Percentiles rank a stretch among this genome's conserved stretches.
phyloP scores from a whole-genome alignment of 2,113 vertebrate genomes.

The Asarcornis scutulata region DNA sequence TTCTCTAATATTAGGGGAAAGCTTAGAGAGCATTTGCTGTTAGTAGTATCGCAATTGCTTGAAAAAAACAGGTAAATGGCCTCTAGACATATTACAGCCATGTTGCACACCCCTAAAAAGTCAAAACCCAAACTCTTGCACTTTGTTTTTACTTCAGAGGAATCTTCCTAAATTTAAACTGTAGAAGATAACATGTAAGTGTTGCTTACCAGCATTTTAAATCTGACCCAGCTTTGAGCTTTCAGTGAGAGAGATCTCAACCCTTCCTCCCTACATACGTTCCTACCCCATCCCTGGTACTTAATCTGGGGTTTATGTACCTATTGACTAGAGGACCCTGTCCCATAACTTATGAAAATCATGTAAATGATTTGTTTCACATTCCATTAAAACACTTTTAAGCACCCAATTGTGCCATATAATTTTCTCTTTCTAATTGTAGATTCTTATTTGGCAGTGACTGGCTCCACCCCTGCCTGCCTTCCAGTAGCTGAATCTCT shows the following conservation, averaged over 20 bases:
- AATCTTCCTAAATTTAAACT: not conserved
- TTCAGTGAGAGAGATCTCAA: not conserved
- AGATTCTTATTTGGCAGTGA: not conserved
- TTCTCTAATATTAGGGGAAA: not conserved
- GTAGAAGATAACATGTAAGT: not conserved
- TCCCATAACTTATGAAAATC: not conserved
- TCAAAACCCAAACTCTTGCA: not conserved
- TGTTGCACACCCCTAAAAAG: not conserved
- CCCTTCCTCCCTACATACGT: not conserved
- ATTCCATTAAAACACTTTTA: not conserved
- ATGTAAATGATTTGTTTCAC: not conserved
- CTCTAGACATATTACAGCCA: accelerated
- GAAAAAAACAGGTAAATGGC: not conserved
- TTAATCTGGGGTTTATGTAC: not conserved
- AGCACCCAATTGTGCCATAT: accelerated
- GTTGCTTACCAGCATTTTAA: not conserved
- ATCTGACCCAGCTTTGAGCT: not conserved
- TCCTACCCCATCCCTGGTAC: accelerated
- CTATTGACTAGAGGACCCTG: not conserved
- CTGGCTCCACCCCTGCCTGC: not conserved
- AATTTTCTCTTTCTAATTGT: not conserved
- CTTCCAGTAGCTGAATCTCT: not conserved
- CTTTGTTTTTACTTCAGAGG: not conserved
- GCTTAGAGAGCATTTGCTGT: not conserved
- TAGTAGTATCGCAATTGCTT: not conserved